Evolutionary conservation across 2,888 invertebrate genomes (phyloP).

Genomic region (Vesta saturnalis): DNA sequence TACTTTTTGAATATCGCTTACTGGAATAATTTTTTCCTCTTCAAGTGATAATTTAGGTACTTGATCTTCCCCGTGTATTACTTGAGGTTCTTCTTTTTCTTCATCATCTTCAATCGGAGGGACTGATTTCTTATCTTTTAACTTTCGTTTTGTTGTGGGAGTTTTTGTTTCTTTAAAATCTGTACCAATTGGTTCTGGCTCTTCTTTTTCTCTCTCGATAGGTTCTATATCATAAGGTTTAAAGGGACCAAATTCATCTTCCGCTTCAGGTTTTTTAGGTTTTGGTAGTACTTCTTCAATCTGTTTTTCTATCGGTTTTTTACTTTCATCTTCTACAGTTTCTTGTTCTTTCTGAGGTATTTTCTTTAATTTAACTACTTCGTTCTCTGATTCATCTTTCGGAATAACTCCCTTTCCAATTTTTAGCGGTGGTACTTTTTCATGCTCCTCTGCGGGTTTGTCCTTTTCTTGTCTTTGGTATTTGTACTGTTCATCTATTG

Average conservation of each 20-base stretch:
- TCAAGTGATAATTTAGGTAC: conserved; percentile 49
- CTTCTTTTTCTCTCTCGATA: conserved; percentile 39
- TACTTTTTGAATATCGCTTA: conserved; percentile 45
- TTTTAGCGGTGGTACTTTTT: conserved; percentile 57
- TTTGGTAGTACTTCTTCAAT: conserved; percentile 50
- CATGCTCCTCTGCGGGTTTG: conserved; percentile 39
- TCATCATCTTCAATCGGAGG: conserved; percentile 33
- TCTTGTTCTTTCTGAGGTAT: conserved; percentile 56
- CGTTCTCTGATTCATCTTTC: conserved; percentile 47
- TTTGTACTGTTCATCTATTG: conserved; percentile 45
- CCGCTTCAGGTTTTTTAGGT: conserved; percentile 56
- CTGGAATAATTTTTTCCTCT: conserved; percentile 44
- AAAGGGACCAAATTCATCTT: conserved; percentile 56
- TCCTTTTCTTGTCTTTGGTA: conserved; percentile 49
- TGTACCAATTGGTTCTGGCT: conserved; percentile 45
- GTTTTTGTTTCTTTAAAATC: conserved; percentile 55
- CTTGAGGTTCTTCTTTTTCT: conserved; percentile 59
- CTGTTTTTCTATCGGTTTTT: conserved; percentile 34
- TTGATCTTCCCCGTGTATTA: conserved; percentile 17
- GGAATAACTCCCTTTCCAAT: conserved; percentile 62
- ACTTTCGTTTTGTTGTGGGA: conserved; percentile 49
- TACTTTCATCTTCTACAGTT: conserved; percentile 45
- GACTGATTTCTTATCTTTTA: conserved; percentile 39
- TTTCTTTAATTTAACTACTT: conserved; percentile 58
- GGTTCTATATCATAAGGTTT: conserved; percentile 57